These are phyloP conservation scores for Stichodactyla helianthus DNA, from an alignment of 64 coral and sea anemone genomes.

Conservation along the genomic window DNA sequence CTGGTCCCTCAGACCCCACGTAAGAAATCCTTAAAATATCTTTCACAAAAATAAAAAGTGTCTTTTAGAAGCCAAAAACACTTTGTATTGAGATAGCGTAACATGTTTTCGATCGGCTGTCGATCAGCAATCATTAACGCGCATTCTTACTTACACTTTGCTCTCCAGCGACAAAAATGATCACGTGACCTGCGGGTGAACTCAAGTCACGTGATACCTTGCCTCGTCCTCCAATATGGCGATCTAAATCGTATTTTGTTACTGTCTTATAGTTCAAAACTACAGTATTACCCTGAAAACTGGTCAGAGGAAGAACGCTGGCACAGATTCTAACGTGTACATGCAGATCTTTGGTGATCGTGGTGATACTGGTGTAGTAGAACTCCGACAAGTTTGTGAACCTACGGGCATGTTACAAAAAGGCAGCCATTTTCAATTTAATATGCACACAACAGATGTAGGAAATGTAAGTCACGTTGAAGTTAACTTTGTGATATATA, in stretches of 20 bases:
- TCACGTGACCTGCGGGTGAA: no score
- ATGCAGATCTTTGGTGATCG: constrained; percentile 90
- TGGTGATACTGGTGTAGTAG: constrained; percentile 88
- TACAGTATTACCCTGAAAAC: constrained; percentile 85
- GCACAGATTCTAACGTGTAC: constrained; percentile 85
- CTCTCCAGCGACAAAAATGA: no score
- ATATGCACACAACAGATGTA: constrained; percentile 77
- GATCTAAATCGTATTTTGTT: background rate
- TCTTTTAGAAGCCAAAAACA: no score
- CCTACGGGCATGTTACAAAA: constrained; percentile 62
- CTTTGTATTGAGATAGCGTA: no score
- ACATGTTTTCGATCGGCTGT: no score
- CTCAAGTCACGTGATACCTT: no score
- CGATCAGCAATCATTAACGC: no score
- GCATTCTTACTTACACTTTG: no score
- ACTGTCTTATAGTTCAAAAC: constrained; percentile 48
- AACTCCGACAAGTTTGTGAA: constrained; percentile 88
- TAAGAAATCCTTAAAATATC: background rate
- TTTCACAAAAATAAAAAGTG: no score
- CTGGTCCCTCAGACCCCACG: constrained; percentile 18
- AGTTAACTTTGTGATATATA: no score
- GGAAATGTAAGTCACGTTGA: constrained; percentile 72
- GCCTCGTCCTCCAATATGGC: no score
- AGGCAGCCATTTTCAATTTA: constrained; percentile 64
- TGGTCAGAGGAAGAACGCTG: constrained; percentile 70